Evolutionary conservation across 2,797 vertebrate genomes (phyloP), one percentile per base, ranked within the genome.

Genomic region (Falco berigora): DNA sequence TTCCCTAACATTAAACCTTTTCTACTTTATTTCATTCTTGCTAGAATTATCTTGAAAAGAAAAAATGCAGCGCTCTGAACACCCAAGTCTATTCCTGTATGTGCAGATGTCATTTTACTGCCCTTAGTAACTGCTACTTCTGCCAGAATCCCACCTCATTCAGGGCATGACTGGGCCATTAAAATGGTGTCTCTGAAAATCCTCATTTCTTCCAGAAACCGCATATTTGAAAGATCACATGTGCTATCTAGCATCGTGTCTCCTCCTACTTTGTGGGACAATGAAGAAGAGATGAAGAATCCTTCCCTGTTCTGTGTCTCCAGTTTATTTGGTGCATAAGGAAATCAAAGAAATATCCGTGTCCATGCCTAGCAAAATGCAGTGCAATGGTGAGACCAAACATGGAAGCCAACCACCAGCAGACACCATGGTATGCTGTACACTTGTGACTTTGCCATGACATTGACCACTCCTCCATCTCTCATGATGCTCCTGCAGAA

Each of bases 341-440:
- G 7, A 13, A 69, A 23, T 58, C 4, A 18, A 64, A 72, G 40
- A 36, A 46, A 34, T 11, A 8, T 5, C 17, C 25, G 13, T 6
- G 30, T 36, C 42, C n/a, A 21, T 36, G 36, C 19, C 46, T 24
- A 67, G 32, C 42, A 86, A 88, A 88, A 34, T 8, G 2, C 46
- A 34, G 19, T 14, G 23, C 14, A 34, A 28, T 4, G 28, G 4
- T 40, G 34, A 10, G 34, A 36, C 46, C 73, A 69, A 86, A 32
- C 12, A n/a, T n/a, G 5, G 13, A 69, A 22, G 19, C 8, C 55
- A 52, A 24, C 3, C 20, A 23, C 17, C 27, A 34, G 50, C 34
- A 71, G 42, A 14, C 9, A 4, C 8, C 40, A 2, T 4, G 34
- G 27, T 16, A 22, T 2, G 0, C 55, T 0, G 0, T 3, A 22